Percentiles rank a stretch among this genome's conserved stretches.
These are phyloP conservation scores for Sphaerodactylus townsendi DNA, from an alignment of 2,113 vertebrate species.

Conservation along the genomic window DNA sequence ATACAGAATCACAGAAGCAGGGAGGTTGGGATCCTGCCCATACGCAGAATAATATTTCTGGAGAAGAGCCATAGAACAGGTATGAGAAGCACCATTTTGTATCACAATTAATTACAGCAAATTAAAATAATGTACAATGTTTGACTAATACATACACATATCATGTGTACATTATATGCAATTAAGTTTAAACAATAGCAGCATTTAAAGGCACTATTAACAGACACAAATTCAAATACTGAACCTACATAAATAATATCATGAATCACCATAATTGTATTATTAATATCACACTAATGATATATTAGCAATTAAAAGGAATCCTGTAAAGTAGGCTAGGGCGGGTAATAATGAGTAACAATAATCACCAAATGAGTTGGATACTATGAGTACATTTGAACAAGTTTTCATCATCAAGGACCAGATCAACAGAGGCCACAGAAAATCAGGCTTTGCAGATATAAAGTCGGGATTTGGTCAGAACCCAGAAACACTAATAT, in stretches of 20 bases:
- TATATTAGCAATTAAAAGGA: background rate
- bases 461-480: too few relatives aligned
- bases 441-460: too few relatives aligned
- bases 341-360: background rate
- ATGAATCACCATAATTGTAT: background rate
- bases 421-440: background rate
- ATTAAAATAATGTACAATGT: background rate
- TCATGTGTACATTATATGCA: background rate
- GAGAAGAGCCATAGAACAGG: background rate
- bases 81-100: background rate
- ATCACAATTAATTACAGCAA: background rate
- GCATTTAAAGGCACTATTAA: background rate
- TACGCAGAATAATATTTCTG: background rate
- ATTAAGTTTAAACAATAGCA: background rate
- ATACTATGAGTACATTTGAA: too few relatives aligned
- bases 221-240: background rate
- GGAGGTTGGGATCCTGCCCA: background rate
- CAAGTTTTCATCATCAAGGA: background rate
- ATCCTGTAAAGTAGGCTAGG: background rate
- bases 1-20: background rate
- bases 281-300: background rate
- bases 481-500: too few relatives aligned
- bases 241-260: background rate
- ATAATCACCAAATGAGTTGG: background rate
- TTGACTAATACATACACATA: background rate